Base-by-base conservation (phyloP, 2,797 vertebrate genomes). In the Acrossocheilus fasciatus region DNA sequence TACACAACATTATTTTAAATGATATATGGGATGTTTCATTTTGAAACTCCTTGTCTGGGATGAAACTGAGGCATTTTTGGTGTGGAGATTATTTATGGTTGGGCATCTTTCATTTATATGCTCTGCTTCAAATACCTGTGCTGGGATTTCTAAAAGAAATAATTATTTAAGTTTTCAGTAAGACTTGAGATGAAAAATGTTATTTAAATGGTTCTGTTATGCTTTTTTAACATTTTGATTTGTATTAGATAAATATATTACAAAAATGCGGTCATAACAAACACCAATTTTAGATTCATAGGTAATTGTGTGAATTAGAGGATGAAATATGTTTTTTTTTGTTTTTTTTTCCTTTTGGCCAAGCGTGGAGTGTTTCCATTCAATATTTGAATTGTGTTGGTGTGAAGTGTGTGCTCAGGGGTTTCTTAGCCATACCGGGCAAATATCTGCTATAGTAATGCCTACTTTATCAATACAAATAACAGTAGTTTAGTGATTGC, bases 351-450 rank as follows among this genome's bases (percentile, higher is more conserved):
- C 2, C 23, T 45, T 57, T 47, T 59, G 50, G 23, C 43, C 41
- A 18, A 66, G 70, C 11, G 68, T 64, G 62, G 47, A 81, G 39
- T 85, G 75, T 57, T 80, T 75, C 15, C 36, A 34, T 59, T 86
- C 69, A 79, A 52, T 81, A 73, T 89, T 86, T 83, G 39, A 83
- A 86, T 64, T 17, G 59, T 78, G 45, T 78, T 76, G 83, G 64
- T 87, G 69, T 89, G 83, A 75, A 68, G 83, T 85, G 83, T 86
- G 77, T 80, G 84, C 88, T 90, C 88, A 87, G 89, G 89, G 88
- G 84, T 84, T 87, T 89, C 83, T 64, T 59, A 69, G 80, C 62
- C 18, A 50, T 74, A 86, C 41, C 15, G 62, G 83, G 75, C 81
- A 86, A 89, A 76, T 70, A 73, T 82, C 75, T 86, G 59, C 59